Base-by-base conservation (phyloP, 2,113 vertebrate species). In the Empidonax alnorum region DNA sequence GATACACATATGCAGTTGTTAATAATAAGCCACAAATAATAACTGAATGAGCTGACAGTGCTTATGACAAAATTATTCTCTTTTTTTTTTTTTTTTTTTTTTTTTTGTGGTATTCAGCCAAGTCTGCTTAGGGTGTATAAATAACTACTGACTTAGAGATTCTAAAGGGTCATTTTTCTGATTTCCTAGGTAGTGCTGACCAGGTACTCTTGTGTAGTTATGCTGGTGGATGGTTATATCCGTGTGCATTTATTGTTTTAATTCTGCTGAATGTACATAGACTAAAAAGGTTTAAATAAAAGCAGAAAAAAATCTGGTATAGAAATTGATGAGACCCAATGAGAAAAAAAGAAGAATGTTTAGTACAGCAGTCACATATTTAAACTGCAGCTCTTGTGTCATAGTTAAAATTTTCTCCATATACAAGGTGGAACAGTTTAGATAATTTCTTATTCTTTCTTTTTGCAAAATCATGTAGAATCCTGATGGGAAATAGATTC, bases 21-120 rank as follows among this genome's bases (percentile, higher is more conserved):
- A 91, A 76, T 62, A 88, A 91, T 52, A 77, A 91, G 39, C 31
- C 33, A 71, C 79, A 88, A 86, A 95, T 52, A 96, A 85, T 53
- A 90, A 58, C 35, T 37, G 63, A 90, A 88, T 68, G 58, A 81
- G 49, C 55, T 5, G 9, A 87, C 69, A 68, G 37, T 68, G 66
- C 66, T 89, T 68, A 44, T 82, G n/a, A 84, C 33, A 72, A 74
- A 93, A 89, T 62, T 62, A 87, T 67, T 91, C 78, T 33, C 10
- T 41, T 73, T 12, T 23, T 27, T 79, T 89, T 75, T 53, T 12
- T 23, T 27, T 79, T 89, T 75, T 53, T 41, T 73, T 12, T 23
- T 27, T 79, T 89, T 75, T 53, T 19, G 27, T 85, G 33, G 5
- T 72, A n/a, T 82, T 91, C 89, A 90, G 31, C 59, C 49, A 87